Evolutionary conservation across 2,888 invertebrate species (phyloP).

Genomic region (Ormia ochracea): DNA sequence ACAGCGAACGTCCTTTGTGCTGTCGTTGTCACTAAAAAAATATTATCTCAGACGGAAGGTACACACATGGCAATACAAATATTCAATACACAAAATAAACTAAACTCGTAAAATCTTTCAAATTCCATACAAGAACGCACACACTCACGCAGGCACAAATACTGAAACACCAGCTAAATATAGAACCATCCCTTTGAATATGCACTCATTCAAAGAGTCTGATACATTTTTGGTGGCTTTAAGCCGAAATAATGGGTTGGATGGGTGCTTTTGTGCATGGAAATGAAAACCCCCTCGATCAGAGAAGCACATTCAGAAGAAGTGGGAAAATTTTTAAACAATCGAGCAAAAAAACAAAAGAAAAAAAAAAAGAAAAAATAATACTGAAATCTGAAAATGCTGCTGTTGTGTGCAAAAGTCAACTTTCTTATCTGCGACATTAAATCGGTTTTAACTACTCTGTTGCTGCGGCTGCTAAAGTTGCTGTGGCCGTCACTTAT

Average conservation of each 20-base stretch:
- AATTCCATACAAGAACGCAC: not conserved
- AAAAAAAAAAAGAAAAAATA: not conserved
- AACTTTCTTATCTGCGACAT: constrained; percentile 63
- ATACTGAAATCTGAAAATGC: constrained; percentile 27
- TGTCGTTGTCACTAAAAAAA: constrained; percentile 51
- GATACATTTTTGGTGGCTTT: constrained; percentile 33
- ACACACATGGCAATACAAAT: not conserved
- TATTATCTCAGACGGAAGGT: constrained; percentile 37
- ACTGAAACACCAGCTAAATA: constrained; percentile 2
- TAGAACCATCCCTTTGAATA: constrained; percentile 39
- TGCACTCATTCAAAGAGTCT: not conserved
- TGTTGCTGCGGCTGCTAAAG: constrained; percentile 49
- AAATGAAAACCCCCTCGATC: not conserved
- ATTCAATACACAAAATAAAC: constrained; percentile 5
- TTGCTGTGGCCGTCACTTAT: constrained; percentile 34
- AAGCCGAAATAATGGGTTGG: constrained; percentile 44
- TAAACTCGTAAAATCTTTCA: constrained; percentile 25
- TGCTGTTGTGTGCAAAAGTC: constrained; percentile 61
- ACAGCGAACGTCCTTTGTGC: constrained; percentile 45
- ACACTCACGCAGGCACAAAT: not conserved
- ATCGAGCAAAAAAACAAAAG: not conserved
- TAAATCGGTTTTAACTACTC: constrained; percentile 61
- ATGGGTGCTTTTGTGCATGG: not conserved
- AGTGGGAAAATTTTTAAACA: constrained; percentile 29
- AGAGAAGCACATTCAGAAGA: not conserved